Base-by-base conservation (phyloP, 2,888 invertebrate genomes). In the Poecilobothrus nobilitatus region DNA sequence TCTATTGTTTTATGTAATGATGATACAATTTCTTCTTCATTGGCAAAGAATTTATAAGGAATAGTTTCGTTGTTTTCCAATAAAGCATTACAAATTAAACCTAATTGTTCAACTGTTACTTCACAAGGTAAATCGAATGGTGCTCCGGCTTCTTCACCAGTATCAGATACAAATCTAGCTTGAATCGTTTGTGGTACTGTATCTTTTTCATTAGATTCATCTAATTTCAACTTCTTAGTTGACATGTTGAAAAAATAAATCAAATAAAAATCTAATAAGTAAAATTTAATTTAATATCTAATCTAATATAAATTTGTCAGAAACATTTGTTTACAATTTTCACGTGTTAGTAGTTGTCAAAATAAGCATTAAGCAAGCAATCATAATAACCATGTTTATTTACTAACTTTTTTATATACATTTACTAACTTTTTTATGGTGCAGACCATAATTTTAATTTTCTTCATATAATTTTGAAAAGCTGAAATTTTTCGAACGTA, bases 11-110 rank as follows among this genome's bases (percentile, higher is more conserved):
- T 86, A 73, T 88, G 84, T 10, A 97, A 82, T 33, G 86, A 87
- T 33, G 86, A 86, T 65, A 87, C 90, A 69, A 98, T 90, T 86
- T 97, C 96, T 73, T 87, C 85, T 68, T 95, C 94, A 78, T 95
- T 90, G 0, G 97, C 89, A 80, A 90, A 97, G 81, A 98, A 98
- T 68, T 93, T 83, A 80, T 91, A 92, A 0, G 92, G 91, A 65
- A 89, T 86, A 33, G 86, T 85, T 74, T 94, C 92, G 70, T 89
- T 88, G 84, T 91, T 90, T 81, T 92, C 85, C 34, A 96, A 82
- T 44, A 97, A 80, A 34, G 92, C 91, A 84, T 96, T 96, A 77
- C 95, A 95, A 73, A 97, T 91, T 37, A 91, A 84, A 72, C 91
- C 90, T 66, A 97, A 83, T 80, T 95, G 92, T 71, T 94, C 90